A percentile compares a stretch with the other conserved stretches of the same genome.
These are phyloP conservation scores for Nephrotoma flavescens DNA, from an alignment of 2,888 invertebrate species.

Conservation along the genomic window DNA sequence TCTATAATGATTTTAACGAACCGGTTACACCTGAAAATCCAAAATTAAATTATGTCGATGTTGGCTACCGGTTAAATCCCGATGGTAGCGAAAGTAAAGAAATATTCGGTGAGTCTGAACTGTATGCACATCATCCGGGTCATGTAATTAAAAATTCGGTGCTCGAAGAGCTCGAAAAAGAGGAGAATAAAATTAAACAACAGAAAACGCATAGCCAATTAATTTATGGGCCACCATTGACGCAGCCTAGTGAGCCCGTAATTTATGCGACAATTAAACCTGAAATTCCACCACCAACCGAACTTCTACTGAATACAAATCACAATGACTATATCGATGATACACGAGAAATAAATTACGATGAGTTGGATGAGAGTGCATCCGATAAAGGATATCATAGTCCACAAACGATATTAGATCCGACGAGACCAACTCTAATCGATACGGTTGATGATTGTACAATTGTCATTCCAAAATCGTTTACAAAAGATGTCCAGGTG, in stretches of 20 bases:
- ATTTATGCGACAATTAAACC: constrained; percentile 33
- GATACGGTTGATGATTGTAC: constrained; percentile 5
- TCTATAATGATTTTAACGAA: constrained; percentile 11
- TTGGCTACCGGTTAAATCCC: constrained; percentile 31
- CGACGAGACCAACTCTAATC: constrained; percentile 31
- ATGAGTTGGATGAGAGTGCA: constrained; percentile 4
- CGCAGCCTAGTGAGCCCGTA: constrained; percentile 14
- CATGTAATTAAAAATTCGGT: constrained; percentile 24
- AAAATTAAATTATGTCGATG: constrained; percentile 30
- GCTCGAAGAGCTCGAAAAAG: constrained; percentile 18
- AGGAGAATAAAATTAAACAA: not conserved
- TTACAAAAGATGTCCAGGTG: not conserved
- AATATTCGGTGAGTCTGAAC: constrained; percentile 30
- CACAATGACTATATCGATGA: constrained; percentile 7
- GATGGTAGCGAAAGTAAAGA: constrained; percentile 31
- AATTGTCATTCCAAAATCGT: not conserved
- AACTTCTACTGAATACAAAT: constrained; percentile 18
- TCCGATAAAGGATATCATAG: constrained; percentile 10
- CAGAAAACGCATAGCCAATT: not conserved
- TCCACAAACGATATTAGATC: constrained; percentile 18
- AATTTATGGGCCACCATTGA: not conserved
- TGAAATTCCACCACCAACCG: constrained; percentile 21
- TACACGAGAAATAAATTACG: not conserved
- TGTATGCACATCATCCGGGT: constrained; percentile 17
- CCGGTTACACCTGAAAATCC: constrained; percentile 15